A percentile compares a stretch with the other conserved stretches of the same genome.
Evolutionary conservation across 2,797 vertebrate species (phyloP).

Genomic region (Myotis pilosus): DNA sequence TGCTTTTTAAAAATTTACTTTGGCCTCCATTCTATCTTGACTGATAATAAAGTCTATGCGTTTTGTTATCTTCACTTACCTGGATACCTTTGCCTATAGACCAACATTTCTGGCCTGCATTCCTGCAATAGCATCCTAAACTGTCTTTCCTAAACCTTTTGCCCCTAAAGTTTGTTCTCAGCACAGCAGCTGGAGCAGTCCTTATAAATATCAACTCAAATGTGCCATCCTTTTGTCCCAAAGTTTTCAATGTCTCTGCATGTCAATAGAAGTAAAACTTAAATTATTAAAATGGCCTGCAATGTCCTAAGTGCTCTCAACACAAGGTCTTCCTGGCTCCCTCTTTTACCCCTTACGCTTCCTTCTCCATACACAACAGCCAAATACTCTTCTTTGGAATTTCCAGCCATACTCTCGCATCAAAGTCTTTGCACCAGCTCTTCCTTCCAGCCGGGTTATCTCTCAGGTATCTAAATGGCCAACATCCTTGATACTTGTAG

Average conservation of each 20-base stretch:
- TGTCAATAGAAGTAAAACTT: background rate
- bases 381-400: background rate
- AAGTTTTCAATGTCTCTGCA: background rate
- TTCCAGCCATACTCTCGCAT: background rate
- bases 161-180: background rate
- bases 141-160: background rate
- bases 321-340: background rate
- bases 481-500: background rate
- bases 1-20: background rate
- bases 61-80: background rate
- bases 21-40: background rate
- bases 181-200: background rate
- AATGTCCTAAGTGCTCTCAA: background rate
- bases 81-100: background rate
- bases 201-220: background rate
- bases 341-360: background rate
- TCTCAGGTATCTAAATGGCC: background rate
- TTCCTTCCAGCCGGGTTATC: background rate
- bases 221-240: background rate
- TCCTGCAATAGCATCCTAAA: background rate
- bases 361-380: background rate
- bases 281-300: background rate
- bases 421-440: background rate
- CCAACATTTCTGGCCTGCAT: background rate
- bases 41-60: background rate